These are phyloP conservation scores for Nylanderia fulva DNA, from an alignment of 1,140 invertebrate species.

Conservation along the genomic window DNA sequence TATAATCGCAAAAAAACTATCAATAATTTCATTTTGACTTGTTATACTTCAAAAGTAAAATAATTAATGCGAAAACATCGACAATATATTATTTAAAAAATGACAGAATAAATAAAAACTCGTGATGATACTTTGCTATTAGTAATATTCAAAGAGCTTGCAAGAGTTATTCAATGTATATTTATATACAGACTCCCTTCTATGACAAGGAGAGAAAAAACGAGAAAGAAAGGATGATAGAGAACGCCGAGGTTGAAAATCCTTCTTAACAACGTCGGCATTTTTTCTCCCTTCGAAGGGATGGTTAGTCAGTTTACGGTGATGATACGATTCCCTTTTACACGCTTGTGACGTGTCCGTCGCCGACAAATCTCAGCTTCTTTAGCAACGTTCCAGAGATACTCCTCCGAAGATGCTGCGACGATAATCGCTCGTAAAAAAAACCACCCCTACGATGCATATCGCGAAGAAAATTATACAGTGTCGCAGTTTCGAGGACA, in stretches of 20 bases:
- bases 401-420: conserved; percentile 66
- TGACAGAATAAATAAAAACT: neutral
- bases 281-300: conserved; percentile 29
- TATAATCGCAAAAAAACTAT: neutral
- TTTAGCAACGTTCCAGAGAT: conserved; percentile 66
- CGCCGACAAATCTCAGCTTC: conserved; percentile 78
- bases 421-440: conserved; percentile 84
- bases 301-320: conserved; percentile 76
- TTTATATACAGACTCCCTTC: conserved; percentile 31
- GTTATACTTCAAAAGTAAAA: neutral
- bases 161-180: neutral
- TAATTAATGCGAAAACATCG: neutral
- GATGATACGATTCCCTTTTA: conserved; percentile 79
- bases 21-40: neutral
- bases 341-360: conserved; percentile 59
- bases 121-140: too few relatives aligned
- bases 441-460: conserved; percentile 71
- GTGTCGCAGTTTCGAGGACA: conserved; percentile 55
- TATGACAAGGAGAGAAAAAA: conserved; percentile 27
- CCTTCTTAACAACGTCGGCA: conserved; percentile 3
- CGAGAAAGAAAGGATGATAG: conserved; percentile 52
- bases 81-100: neutral
- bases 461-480: conserved; percentile 60
- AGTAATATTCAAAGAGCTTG: too few relatives aligned
- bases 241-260: conserved; percentile 64